phyloP scores from a whole-genome alignment of 2,797 vertebrate genomes.

The Xiphophorus birchmanni region DNA sequence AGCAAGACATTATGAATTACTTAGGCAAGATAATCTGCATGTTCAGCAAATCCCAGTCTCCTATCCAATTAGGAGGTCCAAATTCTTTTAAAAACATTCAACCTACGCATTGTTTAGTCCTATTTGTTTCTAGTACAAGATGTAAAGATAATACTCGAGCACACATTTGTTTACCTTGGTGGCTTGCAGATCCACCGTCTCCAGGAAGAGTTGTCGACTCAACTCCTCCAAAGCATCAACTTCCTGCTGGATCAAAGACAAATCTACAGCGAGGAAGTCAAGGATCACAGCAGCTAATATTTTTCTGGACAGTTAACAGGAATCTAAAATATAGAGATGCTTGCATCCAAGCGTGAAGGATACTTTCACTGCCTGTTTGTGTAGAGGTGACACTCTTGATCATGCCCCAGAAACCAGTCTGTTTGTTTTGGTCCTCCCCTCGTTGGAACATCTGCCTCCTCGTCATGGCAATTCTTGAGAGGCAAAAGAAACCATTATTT shows the following conservation, averaged over 20 bases:
- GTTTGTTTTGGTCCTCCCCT: slow-evolving; percentile 94
- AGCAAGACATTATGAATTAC: not conserved
- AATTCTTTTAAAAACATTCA: not conserved
- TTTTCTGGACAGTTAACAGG: not conserved
- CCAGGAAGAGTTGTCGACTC: slow-evolving; percentile 96
- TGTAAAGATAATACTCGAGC: not conserved
- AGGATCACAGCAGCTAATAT: slow-evolving; percentile 39
- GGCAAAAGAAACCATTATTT: not conserved
- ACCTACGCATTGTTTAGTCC: not conserved
- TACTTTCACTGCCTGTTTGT: slow-evolving; percentile 93
- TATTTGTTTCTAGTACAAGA: not conserved
- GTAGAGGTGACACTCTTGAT: slow-evolving; percentile 95
- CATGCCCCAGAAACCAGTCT: slow-evolving; percentile 97
- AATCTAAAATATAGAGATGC: not conserved
- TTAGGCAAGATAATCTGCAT: not conserved
- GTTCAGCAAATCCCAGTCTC: not conserved
- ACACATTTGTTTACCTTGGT: slow-evolving; percentile 86
- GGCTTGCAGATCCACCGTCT: slow-evolving; percentile 95
- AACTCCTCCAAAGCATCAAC: slow-evolving; percentile 96
- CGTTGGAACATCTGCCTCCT: slow-evolving; percentile 95
- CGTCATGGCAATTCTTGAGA: slow-evolving; percentile 91
- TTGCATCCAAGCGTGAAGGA: slow-evolving; percentile 74
- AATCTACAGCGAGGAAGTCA: slow-evolving; percentile 83
- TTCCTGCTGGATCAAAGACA: slow-evolving; percentile 95
- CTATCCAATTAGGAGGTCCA: not conserved